Evolutionary conservation across 2,797 vertebrate species (phyloP).

Genomic region (Enteromius viviparus): DNA sequence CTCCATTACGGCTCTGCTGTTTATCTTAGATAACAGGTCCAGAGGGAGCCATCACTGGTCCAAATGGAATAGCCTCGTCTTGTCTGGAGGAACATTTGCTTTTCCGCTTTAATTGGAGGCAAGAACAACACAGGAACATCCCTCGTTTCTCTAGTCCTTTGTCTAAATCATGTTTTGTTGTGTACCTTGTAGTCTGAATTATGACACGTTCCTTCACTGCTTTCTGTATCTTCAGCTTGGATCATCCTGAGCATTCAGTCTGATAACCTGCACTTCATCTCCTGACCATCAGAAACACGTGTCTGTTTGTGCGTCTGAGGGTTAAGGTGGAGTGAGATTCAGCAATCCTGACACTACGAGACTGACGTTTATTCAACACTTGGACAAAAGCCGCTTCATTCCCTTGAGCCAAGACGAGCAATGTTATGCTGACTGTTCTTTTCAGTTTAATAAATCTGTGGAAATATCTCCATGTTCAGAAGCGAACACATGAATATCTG

Average conservation of each 20-base stretch:
- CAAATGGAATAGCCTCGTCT: constrained; percentile 66
- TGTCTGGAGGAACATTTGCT: constrained; percentile 64
- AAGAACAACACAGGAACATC: constrained; percentile 20
- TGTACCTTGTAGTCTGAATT: background rate
- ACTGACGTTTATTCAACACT: background rate
- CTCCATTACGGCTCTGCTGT: constrained; percentile 68
- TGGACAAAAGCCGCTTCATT: background rate
- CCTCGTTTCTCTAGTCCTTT: background rate
- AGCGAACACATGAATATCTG: background rate
- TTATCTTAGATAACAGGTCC: constrained; percentile 74
- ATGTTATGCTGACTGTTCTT: background rate
- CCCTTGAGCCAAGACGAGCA: background rate
- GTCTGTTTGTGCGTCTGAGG: constrained; percentile 1
- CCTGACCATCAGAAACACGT: background rate
- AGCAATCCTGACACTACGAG: background rate
- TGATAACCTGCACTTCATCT: background rate
- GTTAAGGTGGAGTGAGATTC: background rate
- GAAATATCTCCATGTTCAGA: background rate
- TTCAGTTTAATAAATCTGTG: background rate
- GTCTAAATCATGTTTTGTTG: background rate
- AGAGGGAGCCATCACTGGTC: constrained; percentile 71
- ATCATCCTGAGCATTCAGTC: background rate
- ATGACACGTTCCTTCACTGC: background rate
- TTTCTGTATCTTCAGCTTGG: background rate
- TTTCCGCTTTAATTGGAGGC: constrained; percentile 75